Evolutionary conservation across 2,888 invertebrate species (phyloP), one percentile per base, ranked within the genome.

Genomic region (Lissonota sp.): DNA sequence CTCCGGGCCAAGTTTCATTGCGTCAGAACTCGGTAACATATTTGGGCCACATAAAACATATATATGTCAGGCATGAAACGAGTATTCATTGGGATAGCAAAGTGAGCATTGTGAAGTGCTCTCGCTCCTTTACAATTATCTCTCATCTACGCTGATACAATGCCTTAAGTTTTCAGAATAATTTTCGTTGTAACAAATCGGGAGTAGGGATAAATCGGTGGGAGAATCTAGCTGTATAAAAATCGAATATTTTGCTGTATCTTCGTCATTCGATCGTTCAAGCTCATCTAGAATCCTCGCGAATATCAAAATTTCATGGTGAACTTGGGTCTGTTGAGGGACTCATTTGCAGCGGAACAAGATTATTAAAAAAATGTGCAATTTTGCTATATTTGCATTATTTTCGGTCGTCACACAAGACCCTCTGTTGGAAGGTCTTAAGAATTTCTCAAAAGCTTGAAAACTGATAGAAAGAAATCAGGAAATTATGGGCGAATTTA

Each of bases 311-410:
- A 60, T n/a, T n/a, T n/a, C 40, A 72, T 78, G 71, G 78, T 71
- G 44, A 78, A 72, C 14, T 44, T 1, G 94, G 93, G 12, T 49
- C 26, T 26, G 26, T 26, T 26, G 26, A 26, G 26, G 26, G 26
- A 26, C 26, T 26, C 26, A 26, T 26, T 26, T 26, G 1, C 26
- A 26, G 26, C 26, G 26, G 3, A 26, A 26, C 3, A 26, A 26
- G 26, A 26, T 26, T 26, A n/a, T n/a, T n/a, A n/a, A 2, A 26
- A 26, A 26, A 26, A 26, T 26, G 26, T 26, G 26, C 26, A 26
- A 1, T 26, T 3, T 26, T 2, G 26, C n/a, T n/a, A 26, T 26
- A 26, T 26, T 26, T 26, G 26, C 26, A 26, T 26, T 26, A 26
- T 26, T 26, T 26, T 26, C 26, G 26, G 26, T 26, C 26, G 3